Conservation (phyloP, 37 sponge, comb jelly and placozoan genomes). For the Cliona cf. orientalis region DNA sequence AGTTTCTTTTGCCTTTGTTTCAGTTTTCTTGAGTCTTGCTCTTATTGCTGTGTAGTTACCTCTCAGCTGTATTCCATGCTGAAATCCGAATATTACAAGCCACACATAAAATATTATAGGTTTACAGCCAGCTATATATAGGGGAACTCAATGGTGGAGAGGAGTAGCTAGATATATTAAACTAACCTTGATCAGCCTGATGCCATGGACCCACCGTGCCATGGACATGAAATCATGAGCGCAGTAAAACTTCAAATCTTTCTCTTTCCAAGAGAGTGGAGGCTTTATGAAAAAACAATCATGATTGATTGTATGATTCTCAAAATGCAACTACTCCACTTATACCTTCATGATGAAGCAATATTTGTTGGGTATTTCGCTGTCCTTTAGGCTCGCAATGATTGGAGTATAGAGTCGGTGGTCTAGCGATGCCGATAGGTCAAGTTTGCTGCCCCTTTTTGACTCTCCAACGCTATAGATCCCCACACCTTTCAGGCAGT, state of each 20-base stretch:
- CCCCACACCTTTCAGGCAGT: conserved; percentile 18
- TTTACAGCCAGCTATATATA: not conserved
- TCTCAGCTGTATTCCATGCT: conserved; percentile 73
- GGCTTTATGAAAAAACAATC: conserved; percentile 47
- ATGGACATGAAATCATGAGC: conserved; percentile 28
- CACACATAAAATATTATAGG: not conserved
- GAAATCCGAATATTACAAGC: not conserved
- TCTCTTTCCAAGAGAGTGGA: conserved; percentile 52
- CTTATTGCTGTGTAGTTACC: conserved; percentile 61
- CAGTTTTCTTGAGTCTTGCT: conserved; percentile 35
- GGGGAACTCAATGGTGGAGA: too few relatives aligned
- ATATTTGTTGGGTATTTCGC: conserved; percentile 25
- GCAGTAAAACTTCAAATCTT: conserved; percentile 71
- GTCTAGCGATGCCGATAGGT: conserved; percentile 16
- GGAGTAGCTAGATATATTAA: too few relatives aligned
- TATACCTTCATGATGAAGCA: conserved; percentile 66
- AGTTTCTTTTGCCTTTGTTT: not conserved
- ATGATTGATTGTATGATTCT: not conserved
- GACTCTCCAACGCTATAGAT: conserved; percentile 27
- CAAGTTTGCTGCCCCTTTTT: not conserved
- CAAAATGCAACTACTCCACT: not conserved
- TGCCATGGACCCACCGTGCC: conserved; percentile 59
- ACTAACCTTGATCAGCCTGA: conserved; percentile 73
- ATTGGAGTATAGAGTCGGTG: conserved; percentile 41
- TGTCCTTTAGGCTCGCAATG: not conserved